These are phyloP conservation scores for Eulemur rubriventer DNA, from an alignment of 2,797 vertebrate species.

Conservation along the genomic window DNA sequence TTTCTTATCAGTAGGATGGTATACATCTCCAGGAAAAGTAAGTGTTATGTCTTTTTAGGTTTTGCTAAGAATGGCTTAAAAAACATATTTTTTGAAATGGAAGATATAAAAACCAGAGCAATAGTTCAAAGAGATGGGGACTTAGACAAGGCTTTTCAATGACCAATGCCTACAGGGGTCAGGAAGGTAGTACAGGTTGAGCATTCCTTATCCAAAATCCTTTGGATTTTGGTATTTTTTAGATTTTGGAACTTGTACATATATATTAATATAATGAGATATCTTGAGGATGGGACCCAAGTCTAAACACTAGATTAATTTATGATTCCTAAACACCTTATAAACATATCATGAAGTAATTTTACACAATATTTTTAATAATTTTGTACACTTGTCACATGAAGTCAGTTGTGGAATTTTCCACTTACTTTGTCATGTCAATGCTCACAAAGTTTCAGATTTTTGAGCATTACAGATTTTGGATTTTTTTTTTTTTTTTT, in stretches of 20 bases:
- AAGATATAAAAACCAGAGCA: not conserved
- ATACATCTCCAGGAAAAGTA: not conserved
- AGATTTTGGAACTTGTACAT: not conserved
- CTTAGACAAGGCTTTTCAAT: not conserved
- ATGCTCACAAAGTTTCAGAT: not conserved
- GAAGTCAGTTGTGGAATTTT: not conserved
- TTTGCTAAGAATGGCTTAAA: not conserved
- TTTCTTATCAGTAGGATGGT: not conserved
- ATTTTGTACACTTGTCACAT: not conserved
- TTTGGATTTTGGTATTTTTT: not conserved
- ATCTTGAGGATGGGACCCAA: not conserved
- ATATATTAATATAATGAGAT: not conserved
- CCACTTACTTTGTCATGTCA: not conserved
- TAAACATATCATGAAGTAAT: not conserved
- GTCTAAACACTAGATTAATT: not conserved
- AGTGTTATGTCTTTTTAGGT: not conserved
- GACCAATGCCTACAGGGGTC: not conserved
- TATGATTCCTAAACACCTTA: not conserved
- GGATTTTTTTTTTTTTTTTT: too few relatives aligned
- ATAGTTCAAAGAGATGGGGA: not conserved
- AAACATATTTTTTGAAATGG: not conserved
- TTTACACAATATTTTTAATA: not conserved
- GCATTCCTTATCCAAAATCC: not conserved
- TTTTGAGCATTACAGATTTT: not conserved
- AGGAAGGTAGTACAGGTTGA: not conserved